Conservation (phyloP, 2,888 invertebrate species). For the Platycheirus albimanus region DNA sequence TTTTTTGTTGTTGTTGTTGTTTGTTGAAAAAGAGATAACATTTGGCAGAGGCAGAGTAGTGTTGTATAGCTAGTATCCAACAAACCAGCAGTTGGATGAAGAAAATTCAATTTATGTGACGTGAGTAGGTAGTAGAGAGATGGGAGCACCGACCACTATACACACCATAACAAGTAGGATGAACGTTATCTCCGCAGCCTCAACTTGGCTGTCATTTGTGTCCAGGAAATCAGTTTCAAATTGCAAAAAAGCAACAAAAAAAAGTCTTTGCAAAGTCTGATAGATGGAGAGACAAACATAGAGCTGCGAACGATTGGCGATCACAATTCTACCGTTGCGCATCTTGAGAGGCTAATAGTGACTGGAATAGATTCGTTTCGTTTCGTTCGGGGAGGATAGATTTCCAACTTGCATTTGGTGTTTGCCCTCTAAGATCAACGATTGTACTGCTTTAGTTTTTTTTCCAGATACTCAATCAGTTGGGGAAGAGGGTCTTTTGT, state of each 20-base stretch:
- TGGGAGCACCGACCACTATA: constrained; percentile 53
- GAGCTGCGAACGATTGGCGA: constrained; percentile 35
- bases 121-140: constrained; percentile 72
- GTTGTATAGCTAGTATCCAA: constrained; percentile 6
- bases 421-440: constrained; percentile 38
- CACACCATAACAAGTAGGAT: constrained; percentile 65
- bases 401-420: constrained; percentile 38
- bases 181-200: constrained; percentile 62
- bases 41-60: constrained; percentile 36
- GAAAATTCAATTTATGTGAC: constrained; percentile 70
- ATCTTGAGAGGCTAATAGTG: constrained; percentile 22
- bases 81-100: constrained; percentile 18
- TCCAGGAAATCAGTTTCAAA: constrained; percentile 73
- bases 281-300: constrained; percentile 62
- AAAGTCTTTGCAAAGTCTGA: constrained; percentile 48
- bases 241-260: constrained; percentile 46
- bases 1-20: constrained; percentile 8
- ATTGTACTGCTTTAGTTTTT: constrained; percentile 1
- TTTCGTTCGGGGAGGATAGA: constrained; percentile 16
- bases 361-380: constrained; percentile 37
- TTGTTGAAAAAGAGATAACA: constrained; percentile 56
- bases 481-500: neutral
- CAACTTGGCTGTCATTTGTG: constrained; percentile 67
- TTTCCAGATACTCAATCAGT: constrained; percentile 9
- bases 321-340: constrained; percentile 65